A percentile compares a stretch with the other conserved stretches of the same genome.
Evolutionary conservation across 2,888 invertebrate species (phyloP).

Genomic region (Ophion obscuratus): DNA sequence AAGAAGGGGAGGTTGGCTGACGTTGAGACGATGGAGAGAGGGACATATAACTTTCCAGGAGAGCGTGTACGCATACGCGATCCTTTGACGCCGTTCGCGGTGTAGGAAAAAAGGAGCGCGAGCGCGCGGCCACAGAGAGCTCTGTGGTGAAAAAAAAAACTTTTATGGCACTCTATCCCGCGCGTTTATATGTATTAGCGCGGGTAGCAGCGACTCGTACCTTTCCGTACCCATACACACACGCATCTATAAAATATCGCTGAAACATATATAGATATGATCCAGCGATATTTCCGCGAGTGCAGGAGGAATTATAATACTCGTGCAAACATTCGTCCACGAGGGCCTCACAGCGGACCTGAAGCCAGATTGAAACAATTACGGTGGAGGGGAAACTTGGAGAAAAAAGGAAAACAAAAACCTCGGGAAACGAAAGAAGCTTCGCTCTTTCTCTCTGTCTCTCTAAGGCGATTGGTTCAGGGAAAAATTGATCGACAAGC

Average conservation of each 20-base stretch:
- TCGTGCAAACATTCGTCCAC: slow-evolving; percentile 62
- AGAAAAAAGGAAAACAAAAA: slow-evolving; percentile 24
- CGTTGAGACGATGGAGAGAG: not conserved
- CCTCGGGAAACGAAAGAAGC: not conserved
- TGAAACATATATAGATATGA: slow-evolving; percentile 1
- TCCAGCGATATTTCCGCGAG: slow-evolving; percentile 45
- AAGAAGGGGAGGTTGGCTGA: slow-evolving; percentile 4
- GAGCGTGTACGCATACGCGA: slow-evolving; percentile 43
- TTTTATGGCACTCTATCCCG: slow-evolving; percentile 67
- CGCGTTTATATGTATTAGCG: slow-evolving; percentile 63
- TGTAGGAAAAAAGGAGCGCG: slow-evolving; percentile 37
- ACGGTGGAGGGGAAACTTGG: slow-evolving; percentile 5
- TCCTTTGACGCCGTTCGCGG: slow-evolving; percentile 40
- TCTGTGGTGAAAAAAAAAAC: slow-evolving; percentile 44
- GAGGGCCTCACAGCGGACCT: slow-evolving; percentile 28
- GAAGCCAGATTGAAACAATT: slow-evolving; percentile 49
- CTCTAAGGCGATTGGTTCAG: not conserved
- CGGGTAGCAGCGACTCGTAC: slow-evolving; percentile 32
- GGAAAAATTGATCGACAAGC: too few species aligned
- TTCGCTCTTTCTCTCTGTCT: slow-evolving; percentile 16
- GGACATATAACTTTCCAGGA: slow-evolving; percentile 61
- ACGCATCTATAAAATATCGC: too few species aligned
- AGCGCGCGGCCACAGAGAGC: slow-evolving; percentile 46
- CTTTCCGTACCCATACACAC: not conserved
- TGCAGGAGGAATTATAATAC: slow-evolving; percentile 28